A percentile compares a stretch with the other conserved stretches of the same genome.
Evolutionary conservation across 2,113 vertebrate genomes (phyloP).

Genomic region (Mastomys coucha): DNA sequence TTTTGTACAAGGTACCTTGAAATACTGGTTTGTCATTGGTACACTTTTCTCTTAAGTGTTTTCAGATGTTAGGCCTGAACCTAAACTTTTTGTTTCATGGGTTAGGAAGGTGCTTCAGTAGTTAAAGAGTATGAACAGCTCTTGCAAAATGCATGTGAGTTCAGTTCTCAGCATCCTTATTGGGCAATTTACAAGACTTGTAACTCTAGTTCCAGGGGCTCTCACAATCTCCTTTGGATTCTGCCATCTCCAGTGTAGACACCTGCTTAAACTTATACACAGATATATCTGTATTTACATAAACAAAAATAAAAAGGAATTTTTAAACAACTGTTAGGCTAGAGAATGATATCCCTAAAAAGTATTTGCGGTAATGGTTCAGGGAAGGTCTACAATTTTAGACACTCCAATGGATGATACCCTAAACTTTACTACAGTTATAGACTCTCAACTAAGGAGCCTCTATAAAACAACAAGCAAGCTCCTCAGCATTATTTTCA

Average conservation of each 20-base stretch:
- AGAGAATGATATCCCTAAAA: neutral
- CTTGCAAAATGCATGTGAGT: neutral
- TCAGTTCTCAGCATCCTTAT: neutral
- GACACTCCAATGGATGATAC: neutral
- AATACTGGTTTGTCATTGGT: neutral
- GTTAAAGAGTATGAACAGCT: neutral
- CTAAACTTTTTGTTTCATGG: neutral
- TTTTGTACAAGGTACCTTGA: neutral
- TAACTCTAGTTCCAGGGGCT: neutral
- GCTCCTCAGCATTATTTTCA: neutral
- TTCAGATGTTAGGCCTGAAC: neutral
- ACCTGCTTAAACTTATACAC: neutral
- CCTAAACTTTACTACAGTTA: neutral
- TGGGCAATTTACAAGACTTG: no score
- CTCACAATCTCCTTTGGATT: neutral
- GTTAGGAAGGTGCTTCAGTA: neutral
- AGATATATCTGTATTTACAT: neutral
- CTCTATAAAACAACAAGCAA: neutral
- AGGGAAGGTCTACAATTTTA: conserved; percentile 23
- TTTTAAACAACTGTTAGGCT: neutral
- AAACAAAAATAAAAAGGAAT: neutral
- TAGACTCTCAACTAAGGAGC: neutral
- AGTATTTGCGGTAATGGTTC: neutral
- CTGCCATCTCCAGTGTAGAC: neutral
- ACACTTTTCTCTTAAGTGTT: neutral